These are phyloP conservation scores for Gonatopus flavifemur DNA, from an alignment of 1,140 invertebrate genomes.

Conservation along the genomic window DNA sequence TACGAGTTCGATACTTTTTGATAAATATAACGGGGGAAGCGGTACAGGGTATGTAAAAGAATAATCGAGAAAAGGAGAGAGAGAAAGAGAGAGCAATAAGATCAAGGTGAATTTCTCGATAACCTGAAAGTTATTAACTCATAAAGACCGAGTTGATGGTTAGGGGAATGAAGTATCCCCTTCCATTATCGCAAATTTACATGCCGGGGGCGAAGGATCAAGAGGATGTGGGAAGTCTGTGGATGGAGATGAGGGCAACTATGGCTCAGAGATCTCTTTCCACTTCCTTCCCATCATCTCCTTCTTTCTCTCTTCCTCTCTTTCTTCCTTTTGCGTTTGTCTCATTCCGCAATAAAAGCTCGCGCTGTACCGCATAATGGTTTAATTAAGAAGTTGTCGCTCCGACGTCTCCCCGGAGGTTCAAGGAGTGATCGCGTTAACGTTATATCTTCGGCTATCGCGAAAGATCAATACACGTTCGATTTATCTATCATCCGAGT, in stretches of 20 bases:
- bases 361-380: constrained; percentile 47
- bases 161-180: constrained; percentile 34
- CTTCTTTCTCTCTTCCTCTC: constrained; percentile 10
- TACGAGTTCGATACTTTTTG: neutral
- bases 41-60: too few relatives aligned
- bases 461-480: neutral
- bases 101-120: constrained; percentile 50
- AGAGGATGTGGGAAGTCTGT: too few relatives aligned
- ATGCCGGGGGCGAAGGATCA: constrained; percentile 39
- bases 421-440: too few relatives aligned
- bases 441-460: constrained; percentile 10
- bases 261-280: too few relatives aligned
- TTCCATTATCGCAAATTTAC: constrained; percentile 55
- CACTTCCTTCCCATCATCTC: constrained; percentile 5
- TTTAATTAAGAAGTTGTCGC: constrained; percentile 53
- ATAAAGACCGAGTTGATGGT: constrained; percentile 52
- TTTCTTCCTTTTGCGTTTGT: constrained; percentile 12
- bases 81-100: constrained; percentile 6
- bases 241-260: constrained; percentile 28
- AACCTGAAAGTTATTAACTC: constrained; percentile 57
- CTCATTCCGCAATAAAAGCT: constrained; percentile 44
- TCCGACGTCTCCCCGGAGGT: constrained; percentile 6
- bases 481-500: too few relatives aligned
- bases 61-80: neutral
- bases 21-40: neutral